These are phyloP conservation scores for Phyllopteryx taeniolatus DNA, from an alignment of 2,113 vertebrate genomes.

Conservation along the genomic window DNA sequence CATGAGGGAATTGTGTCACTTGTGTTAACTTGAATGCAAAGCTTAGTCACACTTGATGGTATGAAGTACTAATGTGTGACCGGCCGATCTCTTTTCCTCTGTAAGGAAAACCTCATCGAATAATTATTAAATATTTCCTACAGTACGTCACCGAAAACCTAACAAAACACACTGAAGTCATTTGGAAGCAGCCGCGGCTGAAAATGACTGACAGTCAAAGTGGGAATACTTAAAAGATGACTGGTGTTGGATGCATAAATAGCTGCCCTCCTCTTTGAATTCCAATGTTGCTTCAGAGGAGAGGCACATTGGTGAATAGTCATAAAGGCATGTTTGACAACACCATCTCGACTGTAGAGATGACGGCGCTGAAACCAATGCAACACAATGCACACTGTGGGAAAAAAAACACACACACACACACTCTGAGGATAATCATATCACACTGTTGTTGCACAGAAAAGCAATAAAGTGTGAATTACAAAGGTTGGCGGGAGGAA, in stretches of 20 bases:
- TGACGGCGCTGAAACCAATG: conserved; percentile 23
- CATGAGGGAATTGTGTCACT: neutral
- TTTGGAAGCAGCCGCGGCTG: neutral
- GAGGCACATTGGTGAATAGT: conserved; percentile 7
- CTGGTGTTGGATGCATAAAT: neutral
- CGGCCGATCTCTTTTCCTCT: neutral
- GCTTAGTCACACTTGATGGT: neutral
- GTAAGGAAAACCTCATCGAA: neutral
- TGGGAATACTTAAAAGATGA: conserved; percentile 4
- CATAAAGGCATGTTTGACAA: conserved; percentile 5
- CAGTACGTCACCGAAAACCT: neutral
- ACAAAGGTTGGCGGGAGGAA: conserved; percentile 48
- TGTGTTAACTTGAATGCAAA: neutral
- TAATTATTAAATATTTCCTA: neutral
- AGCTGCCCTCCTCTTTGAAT: conserved; percentile 4
- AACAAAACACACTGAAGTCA: neutral
- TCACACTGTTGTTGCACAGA: conserved; percentile 53
- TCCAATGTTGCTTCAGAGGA: conserved; percentile 6
- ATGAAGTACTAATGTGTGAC: neutral
- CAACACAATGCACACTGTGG: conserved; percentile 27
- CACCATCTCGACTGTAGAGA: conserved; percentile 14
- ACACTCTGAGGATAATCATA: conserved; percentile 40
- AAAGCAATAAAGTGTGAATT: conserved; percentile 64
- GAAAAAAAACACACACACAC: conserved; percentile 29
- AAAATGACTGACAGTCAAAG: conserved; percentile 9